Evolutionary conservation across 2,797 vertebrate genomes (phyloP).

Genomic region (Gouania willdenowi): DNA sequence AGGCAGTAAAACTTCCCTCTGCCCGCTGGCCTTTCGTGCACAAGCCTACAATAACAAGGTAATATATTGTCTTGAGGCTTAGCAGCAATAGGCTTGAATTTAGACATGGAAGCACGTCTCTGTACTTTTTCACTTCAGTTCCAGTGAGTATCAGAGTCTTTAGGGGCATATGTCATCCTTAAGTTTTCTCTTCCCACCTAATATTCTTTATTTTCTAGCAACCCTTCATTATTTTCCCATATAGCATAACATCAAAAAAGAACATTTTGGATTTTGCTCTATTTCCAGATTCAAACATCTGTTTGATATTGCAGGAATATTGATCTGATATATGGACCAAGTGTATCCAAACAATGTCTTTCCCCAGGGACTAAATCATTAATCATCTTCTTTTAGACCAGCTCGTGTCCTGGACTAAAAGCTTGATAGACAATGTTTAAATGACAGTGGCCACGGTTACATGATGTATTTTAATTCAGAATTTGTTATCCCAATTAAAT

Average conservation of each 20-base stretch:
- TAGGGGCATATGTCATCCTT: slow-evolving; percentile 28
- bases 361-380: slow-evolving; percentile 35
- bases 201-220: slow-evolving; percentile 45
- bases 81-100: slow-evolving; percentile 27
- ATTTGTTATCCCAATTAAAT: too few relatives aligned
- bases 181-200: slow-evolving; percentile 42
- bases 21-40: slow-evolving; percentile 19
- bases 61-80: slow-evolving; percentile 20
- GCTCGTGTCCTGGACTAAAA: slow-evolving; percentile 31
- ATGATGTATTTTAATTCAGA: too few relatives aligned
- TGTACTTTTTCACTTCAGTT: slow-evolving; percentile 12
- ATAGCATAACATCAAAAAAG: slow-evolving; percentile 55
- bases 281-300: slow-evolving; percentile 33
- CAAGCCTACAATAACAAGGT: slow-evolving; percentile 28
- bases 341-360: slow-evolving; percentile 54
- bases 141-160: slow-evolving; percentile 33
- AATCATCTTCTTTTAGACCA: slow-evolving; percentile 50
- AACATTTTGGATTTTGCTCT: slow-evolving; percentile 52
- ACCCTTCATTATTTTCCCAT: slow-evolving; percentile 55
- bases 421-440: slow-evolving; percentile 31
- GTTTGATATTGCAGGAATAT: slow-evolving; percentile 57
- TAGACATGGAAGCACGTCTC: slow-evolving; percentile 12
- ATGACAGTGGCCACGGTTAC: too few relatives aligned
- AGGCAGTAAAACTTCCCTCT: slow-evolving; percentile 55
- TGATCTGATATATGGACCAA: slow-evolving; percentile 60